Conservation (phyloP, 1,140 invertebrate species). For the Asobara japonica region DNA sequence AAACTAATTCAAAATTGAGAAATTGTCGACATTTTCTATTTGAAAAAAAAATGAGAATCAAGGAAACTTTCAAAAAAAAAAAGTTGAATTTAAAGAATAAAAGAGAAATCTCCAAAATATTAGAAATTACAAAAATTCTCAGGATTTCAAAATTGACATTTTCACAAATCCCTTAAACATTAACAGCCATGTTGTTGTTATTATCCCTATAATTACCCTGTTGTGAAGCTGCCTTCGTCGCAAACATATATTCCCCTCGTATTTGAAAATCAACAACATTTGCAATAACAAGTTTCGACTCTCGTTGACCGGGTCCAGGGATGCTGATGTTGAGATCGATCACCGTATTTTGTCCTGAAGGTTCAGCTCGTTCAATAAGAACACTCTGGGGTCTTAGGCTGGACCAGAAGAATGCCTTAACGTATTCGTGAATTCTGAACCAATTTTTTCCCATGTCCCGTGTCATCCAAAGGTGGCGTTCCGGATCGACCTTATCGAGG, state of each 20-base stretch:
- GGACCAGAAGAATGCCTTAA: conserved; percentile 82
- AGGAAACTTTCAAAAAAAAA: too few relatives aligned
- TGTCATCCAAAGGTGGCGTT: conserved; percentile 81
- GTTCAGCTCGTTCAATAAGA: conserved; percentile 77
- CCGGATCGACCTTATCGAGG: conserved; percentile 77
- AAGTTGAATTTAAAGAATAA: too few relatives aligned
- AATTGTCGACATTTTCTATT: too few relatives aligned
- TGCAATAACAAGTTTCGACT: conserved; percentile 69
- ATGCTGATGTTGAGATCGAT: conserved; percentile 60
- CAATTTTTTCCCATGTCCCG: conserved; percentile 79
- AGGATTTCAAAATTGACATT: too few relatives aligned
- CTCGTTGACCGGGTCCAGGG: conserved; percentile 24
- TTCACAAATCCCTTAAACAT: too few relatives aligned
- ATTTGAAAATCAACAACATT: conserved; percentile 85
- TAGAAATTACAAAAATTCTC: too few relatives aligned
- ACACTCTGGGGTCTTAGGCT: conserved; percentile 67
- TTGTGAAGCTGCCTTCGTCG: conserved; percentile 64
- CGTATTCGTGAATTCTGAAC: conserved; percentile 73
- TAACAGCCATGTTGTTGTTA: too few relatives aligned
- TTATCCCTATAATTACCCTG: too few relatives aligned
- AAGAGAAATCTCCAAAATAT: too few relatives aligned
- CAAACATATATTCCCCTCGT: conserved; percentile 87
- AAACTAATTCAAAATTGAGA: too few relatives aligned
- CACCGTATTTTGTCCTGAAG: conserved; percentile 71
- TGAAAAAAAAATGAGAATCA: too few relatives aligned